These are phyloP conservation scores for Cerastis leucographa DNA, from an alignment of 2,888 invertebrate species.

Conservation along the genomic window DNA sequence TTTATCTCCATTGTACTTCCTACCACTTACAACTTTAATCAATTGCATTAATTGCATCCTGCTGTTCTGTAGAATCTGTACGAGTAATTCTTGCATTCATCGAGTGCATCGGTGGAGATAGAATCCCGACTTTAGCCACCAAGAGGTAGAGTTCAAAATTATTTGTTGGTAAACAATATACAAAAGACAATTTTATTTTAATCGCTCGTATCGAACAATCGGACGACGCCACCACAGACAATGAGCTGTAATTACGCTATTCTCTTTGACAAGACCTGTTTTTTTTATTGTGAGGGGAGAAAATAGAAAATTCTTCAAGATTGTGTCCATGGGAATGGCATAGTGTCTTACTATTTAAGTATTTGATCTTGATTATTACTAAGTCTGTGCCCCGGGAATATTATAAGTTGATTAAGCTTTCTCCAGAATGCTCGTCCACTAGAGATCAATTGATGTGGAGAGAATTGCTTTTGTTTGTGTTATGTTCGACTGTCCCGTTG, in stretches of 20 bases:
- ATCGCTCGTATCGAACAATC: constrained; percentile 80
- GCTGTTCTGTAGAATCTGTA: constrained; percentile 66
- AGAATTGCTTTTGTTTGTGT: no score
- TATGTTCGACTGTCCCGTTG: not conserved
- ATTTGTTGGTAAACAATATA: constrained; percentile 36
- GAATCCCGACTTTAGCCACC: constrained; percentile 15
- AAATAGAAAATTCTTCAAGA: constrained; percentile 23
- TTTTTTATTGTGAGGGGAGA: constrained; percentile 29
- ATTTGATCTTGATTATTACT: constrained; percentile 1
- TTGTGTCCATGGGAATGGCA: not conserved
- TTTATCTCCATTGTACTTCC: constrained; percentile 55
- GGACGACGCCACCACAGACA: constrained; percentile 76
- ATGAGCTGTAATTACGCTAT: constrained; percentile 81
- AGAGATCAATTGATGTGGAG: not conserved
- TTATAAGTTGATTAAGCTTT: no score
- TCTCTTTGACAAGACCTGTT: constrained; percentile 72
- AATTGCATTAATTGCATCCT: constrained; percentile 79
- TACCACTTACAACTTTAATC: constrained; percentile 76
- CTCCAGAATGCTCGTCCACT: not conserved
- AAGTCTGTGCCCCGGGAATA: not conserved
- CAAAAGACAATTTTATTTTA: constrained; percentile 79
- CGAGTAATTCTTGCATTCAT: constrained; percentile 63
- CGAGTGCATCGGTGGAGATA: not conserved
- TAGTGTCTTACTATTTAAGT: not conserved
- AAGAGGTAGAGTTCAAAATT: constrained; percentile 34